Evolutionary conservation across 2,113 vertebrate species (phyloP).

Genomic region (Indicator indicator): DNA sequence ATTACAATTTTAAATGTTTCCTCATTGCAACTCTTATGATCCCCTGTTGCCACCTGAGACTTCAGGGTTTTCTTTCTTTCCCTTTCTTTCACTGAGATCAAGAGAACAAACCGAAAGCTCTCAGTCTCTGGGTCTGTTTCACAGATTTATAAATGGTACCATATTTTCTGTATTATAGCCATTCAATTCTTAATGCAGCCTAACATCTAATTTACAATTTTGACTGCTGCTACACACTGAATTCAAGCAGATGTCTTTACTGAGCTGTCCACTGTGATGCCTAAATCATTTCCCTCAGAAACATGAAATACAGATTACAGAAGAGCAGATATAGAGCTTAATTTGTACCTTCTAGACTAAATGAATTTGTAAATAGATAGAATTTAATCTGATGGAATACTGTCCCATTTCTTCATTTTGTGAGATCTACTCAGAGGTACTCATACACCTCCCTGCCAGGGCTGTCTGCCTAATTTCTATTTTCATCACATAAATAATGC

Average conservation of each 20-base stretch:
- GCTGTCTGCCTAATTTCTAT: background rate
- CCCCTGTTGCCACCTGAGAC: constrained; percentile 6
- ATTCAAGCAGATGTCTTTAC: constrained; percentile 58
- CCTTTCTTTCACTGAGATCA: constrained; percentile 30
- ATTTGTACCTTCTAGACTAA: background rate
- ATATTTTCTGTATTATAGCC: constrained; percentile 46
- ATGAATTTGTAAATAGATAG: background rate
- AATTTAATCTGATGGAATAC: background rate
- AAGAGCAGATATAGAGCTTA: background rate
- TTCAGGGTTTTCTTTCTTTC: background rate
- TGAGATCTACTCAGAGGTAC: background rate
- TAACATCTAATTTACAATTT: constrained; percentile 67
- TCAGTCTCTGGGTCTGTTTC: constrained; percentile 23
- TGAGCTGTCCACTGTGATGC: constrained; percentile 8
- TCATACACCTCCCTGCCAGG: background rate
- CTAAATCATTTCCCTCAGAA: background rate
- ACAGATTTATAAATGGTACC: constrained; percentile 55
- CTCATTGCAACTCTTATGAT: constrained; percentile 20
- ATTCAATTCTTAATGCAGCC: constrained; percentile 48
- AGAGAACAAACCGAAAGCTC: constrained; percentile 39
- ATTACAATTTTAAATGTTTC: constrained; percentile 18
- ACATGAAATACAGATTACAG: background rate
- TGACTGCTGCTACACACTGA: constrained; percentile 48
- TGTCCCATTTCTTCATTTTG: background rate
- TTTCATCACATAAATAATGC: background rate